These are phyloP conservation scores for Numenius arquata DNA, from an alignment of 2,113 vertebrate genomes.

Conservation along the genomic window DNA sequence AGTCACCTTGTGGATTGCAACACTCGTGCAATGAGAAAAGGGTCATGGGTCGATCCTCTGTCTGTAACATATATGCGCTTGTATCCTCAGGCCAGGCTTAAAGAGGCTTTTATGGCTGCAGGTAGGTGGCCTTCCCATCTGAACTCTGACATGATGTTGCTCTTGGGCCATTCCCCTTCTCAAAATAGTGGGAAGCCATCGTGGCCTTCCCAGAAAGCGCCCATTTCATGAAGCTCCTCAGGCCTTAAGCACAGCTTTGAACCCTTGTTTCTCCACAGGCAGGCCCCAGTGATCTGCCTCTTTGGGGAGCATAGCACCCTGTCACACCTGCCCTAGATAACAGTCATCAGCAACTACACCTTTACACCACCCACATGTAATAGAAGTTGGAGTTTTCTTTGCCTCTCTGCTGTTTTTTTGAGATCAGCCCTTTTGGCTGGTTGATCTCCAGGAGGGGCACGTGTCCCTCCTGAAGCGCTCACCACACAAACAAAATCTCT, in stretches of 20 bases:
- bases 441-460: background rate
- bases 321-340: background rate
- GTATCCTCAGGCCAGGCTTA: fast-evolving
- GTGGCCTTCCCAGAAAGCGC: background rate
- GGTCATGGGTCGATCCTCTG: fast-evolving
- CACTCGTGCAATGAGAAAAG: fast-evolving
- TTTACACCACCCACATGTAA: background rate
- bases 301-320: background rate
- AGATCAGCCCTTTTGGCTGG: fast-evolving
- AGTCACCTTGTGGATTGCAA: background rate
- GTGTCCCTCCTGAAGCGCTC: fast-evolving
- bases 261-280: background rate
- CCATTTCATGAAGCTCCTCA: background rate
- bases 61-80: fast-evolving
- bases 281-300: background rate
- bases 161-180: background rate
- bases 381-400: fast-evolving
- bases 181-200: background rate
- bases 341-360: background rate
- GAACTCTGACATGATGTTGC: fast-evolving
- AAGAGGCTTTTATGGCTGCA: fast-evolving
- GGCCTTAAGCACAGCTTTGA: fast-evolving
- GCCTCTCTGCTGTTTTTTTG: background rate
- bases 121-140: fast-evolving
- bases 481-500: fast-evolving